These are phyloP conservation scores for Hydractinia echinata DNA, from an alignment of 30 jellyfish, hydroid and myxozoan genomes.

Conservation along the genomic window DNA sequence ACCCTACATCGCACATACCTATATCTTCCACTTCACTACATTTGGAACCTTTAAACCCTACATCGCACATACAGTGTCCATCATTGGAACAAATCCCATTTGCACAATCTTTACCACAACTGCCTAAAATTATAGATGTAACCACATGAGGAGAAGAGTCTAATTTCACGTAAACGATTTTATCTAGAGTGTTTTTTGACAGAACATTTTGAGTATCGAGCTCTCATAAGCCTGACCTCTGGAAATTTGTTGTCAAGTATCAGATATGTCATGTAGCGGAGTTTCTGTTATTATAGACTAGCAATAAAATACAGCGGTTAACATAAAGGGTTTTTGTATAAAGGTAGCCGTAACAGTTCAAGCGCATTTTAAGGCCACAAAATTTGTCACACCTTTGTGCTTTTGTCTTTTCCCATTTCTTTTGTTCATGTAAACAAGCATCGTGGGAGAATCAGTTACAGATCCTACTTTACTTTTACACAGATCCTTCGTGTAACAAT, in stretches of 20 bases:
- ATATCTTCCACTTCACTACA: conserved; percentile 59
- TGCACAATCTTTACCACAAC: conserved; percentile 62
- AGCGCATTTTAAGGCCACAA: no score
- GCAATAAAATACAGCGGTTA: no score
- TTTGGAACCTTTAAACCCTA: conserved; percentile 66
- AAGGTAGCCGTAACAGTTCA: no score
- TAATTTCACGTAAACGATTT: no score
- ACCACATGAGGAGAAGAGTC: no score
- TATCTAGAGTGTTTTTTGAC: no score
- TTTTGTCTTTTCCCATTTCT: conserved; percentile 64
- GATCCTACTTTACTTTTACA: conserved; percentile 49
- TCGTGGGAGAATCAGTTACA: conserved; percentile 18
- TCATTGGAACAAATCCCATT: conserved; percentile 77
- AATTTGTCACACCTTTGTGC: conserved; percentile 49
- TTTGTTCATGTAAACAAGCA: conserved; percentile 70
- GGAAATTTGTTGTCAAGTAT: no score
- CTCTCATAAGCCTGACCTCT: no score
- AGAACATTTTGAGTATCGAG: no score
- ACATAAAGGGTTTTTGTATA: no score
- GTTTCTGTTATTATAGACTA: no score
- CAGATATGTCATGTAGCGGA: no score
- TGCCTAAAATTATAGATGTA: conserved; percentile 14
- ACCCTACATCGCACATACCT: conserved; percentile 62
- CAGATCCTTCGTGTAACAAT: conserved; percentile 68
- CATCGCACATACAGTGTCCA: conserved; percentile 84